Conservation (phyloP, 2,888 invertebrate species). For the Apocheima hispidaria region DNA sequence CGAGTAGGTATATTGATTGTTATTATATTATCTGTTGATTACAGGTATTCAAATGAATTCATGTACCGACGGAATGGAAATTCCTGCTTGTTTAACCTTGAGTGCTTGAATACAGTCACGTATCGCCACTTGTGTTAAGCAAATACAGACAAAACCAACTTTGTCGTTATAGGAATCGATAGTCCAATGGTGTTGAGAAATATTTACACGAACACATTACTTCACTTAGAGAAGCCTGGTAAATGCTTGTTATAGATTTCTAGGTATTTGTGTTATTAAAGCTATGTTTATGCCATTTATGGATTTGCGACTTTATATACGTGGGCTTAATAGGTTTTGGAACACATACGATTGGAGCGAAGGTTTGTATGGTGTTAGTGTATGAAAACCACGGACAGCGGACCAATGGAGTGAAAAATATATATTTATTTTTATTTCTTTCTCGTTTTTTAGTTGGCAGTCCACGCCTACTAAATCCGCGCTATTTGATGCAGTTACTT, state of each 20-base stretch:
- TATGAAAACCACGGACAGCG: too few relatives aligned
- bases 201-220: slow-evolving; percentile 30
- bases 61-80: background rate
- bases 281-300: background rate
- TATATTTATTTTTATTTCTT: too few relatives aligned
- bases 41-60: too few relatives aligned
- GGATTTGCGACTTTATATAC: background rate
- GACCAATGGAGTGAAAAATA: too few relatives aligned
- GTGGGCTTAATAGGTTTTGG: background rate
- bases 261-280: slow-evolving; percentile 16
- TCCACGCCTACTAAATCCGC: too few relatives aligned
- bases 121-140: background rate
- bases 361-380: too few relatives aligned
- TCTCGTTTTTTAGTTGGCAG: too few relatives aligned
- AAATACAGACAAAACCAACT: background rate
- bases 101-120: too few relatives aligned
- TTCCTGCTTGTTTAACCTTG: background rate
- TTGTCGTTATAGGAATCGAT: slow-evolving; percentile 19
- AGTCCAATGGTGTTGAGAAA: slow-evolving; percentile 20
- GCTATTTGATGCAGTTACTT: too few relatives aligned
- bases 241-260: slow-evolving; percentile 31
- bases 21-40: too few relatives aligned
- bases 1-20: too few relatives aligned
- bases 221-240: slow-evolving; percentile 34
- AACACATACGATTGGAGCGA: background rate